phyloP scores from a whole-genome alignment of 2,797 vertebrate genomes.

The Danio choprae region DNA sequence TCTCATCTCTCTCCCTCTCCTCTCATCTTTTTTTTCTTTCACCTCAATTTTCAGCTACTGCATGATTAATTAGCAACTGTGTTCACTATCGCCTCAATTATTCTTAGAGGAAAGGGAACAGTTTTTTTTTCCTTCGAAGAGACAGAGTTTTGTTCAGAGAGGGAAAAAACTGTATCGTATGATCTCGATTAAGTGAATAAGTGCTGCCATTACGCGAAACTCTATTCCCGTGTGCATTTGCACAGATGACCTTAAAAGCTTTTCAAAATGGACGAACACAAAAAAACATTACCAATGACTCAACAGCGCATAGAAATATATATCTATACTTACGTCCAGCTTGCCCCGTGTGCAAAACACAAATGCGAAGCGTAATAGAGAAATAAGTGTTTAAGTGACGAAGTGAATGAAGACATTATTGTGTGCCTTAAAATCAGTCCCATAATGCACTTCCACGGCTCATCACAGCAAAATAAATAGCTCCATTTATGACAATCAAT shows the following conservation, averaged over 20 bases:
- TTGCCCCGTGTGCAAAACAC: neutral
- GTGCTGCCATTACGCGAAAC: conserved; percentile 57
- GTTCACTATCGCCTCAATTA: conserved; percentile 83
- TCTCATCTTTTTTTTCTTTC: conserved; percentile 71
- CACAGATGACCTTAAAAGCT: conserved; percentile 52
- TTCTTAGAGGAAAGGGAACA: conserved; percentile 67
- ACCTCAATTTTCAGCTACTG: conserved; percentile 82
- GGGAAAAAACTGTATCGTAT: conserved; percentile 48
- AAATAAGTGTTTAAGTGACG: conserved; percentile 52
- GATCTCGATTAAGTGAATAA: conserved; percentile 59
- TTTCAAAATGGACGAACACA: conserved; percentile 50
- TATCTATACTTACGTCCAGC: conserved; percentile 10
- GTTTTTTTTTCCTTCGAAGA: conserved; percentile 41
- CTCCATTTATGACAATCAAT: conserved; percentile 57
- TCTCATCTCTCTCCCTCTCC: conserved; percentile 62
- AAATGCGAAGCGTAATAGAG: conserved; percentile 12
- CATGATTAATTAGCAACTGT: conserved; percentile 84
- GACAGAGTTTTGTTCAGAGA: conserved; percentile 53
- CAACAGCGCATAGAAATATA: conserved; percentile 30
- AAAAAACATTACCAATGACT: conserved; percentile 45
- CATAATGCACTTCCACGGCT: conserved; percentile 47
- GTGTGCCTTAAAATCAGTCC: conserved; percentile 48
- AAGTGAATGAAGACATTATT: conserved; percentile 48
- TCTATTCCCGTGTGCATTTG: conserved; percentile 45
- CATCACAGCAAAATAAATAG: conserved; percentile 50